A percentile compares a stretch with the other conserved stretches of the same genome.
phyloP scores from a whole-genome alignment of 1,140 invertebrate species.

The Drepana arcuata region DNA sequence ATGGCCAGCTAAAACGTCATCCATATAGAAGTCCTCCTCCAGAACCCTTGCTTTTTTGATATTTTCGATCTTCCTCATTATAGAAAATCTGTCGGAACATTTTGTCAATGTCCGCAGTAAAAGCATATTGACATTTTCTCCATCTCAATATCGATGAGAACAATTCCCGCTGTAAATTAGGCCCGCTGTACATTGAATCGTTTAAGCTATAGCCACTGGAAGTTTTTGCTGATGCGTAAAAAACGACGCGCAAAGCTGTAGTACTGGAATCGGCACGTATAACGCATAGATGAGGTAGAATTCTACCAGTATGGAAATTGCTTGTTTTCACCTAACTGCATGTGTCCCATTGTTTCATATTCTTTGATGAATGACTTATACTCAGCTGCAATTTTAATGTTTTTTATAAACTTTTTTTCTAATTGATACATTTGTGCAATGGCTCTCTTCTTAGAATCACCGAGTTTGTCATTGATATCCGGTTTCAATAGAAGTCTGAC shows the following conservation, averaged over 20 bases:
- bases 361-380: not conserved
- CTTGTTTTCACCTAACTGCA: not conserved
- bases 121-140: too few species aligned
- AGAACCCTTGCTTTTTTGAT: not conserved
- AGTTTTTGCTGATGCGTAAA: not conserved
- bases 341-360: not conserved
- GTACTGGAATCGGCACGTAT: not conserved
- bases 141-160: not conserved
- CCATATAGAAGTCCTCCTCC: not conserved
- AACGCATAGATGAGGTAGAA: not conserved
- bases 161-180: not conserved
- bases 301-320: not conserved
- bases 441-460: constrained; percentile 14
- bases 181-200: not conserved
- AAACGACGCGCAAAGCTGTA: not conserved
- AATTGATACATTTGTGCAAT: constrained; percentile 15
- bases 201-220: not conserved
- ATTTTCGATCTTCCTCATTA: not conserved
- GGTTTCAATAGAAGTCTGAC: constrained; percentile 18
- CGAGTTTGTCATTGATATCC: constrained; percentile 7
- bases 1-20: not conserved
- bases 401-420: constrained; percentile 8
- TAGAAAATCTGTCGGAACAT: not conserved
- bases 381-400: not conserved
- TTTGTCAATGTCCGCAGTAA: too few species aligned